Base-by-base conservation (phyloP, 2,797 vertebrate genomes). In the Lophotriccus pileatus region DNA sequence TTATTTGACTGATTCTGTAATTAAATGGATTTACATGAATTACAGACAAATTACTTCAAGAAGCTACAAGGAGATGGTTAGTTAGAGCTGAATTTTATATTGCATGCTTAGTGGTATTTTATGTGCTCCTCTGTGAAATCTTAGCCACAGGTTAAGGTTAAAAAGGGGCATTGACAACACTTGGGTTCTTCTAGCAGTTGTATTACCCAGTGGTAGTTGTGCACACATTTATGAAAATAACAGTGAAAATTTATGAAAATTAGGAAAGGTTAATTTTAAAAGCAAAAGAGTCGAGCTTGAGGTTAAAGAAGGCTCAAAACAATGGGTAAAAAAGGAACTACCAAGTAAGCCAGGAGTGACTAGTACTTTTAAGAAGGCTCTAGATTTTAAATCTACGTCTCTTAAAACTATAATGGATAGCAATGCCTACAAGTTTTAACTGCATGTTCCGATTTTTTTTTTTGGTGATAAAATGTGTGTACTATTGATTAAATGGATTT, bases 21-120 rank as follows among this genome's bases (percentile, higher is more conserved):
- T 92, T 85, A 82, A 79, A 87, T 84, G 85, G 34, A 87, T 94
- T 92, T 94, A 77, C 68, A 55, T 43, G 66, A 76, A 80, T 94
- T 81, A 79, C 10, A 34, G 89, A 69, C 37, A 90, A 67, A 90
- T 84, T 77, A 78, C 56, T 91, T 76, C 36, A 73, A 78, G 67
- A 92, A 87, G 39, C 56, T 62, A 81, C 62, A 66, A 66, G 62
- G 66, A 87, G 76, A 74, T 75, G 47, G 66, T 70, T 84, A 87
- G 79, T 94, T 90, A 92, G 64, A 90, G 17, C 66, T 87, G 62
- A 87, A 44, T 84, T 92, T 84, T 92, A 80, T 90, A 62, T 75
- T 77, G 55, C 24, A 66, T 34, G 21, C 34, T 72, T 77, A 78
- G 62, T 69, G 62, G 32, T 72, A 46, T 53, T 15, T 83, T 64